Base-by-base conservation (phyloP, 2,113 vertebrate genomes). In the Engystomops pustulosus region DNA sequence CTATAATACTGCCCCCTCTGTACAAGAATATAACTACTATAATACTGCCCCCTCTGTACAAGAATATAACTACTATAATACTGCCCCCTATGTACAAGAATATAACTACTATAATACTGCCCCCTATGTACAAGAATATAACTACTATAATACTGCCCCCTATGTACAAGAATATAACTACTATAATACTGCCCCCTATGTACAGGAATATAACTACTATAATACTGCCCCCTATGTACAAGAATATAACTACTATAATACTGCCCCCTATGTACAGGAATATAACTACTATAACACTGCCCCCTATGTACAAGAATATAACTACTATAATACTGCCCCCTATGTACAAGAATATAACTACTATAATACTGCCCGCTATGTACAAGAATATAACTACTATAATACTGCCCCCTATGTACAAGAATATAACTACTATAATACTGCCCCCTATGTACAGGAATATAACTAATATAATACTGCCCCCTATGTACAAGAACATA, bases 231-330 rank as follows among this genome's bases (percentile, higher is more conserved):
- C 58, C 58, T 30, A 62, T 25, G 25, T 62, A 62, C 58, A 62
- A 62, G 58, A 62, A 62, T 62, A 62, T 62, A 62, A 62, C 58
- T 30, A 62, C 58, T 62, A 62, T 30, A 62, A 62, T 62, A 62
- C 58, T 62, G 58, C 11, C 8, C n/a, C n/a, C 58, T 62, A 62
- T 62, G 25, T 30, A 62, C 58, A 62, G 30, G 23, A 62, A 62
- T 62, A 30, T 62, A 60, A 30, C 10, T 30, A 62, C 11, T 23
- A 62, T 62, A 62, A n/a, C 30, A n/a, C 23, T 27, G 20, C 58
- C 15, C n/a, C 25, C 11, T 62, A 62, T 62, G 3, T 62, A 62
- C 23, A 62, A 62, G 58, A 62, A 62, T 62, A 30, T 62, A 62
- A 30, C 58, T 30, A 55, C 51, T 55, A 55, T 55, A 62, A 27